These are phyloP conservation scores for Psittacula cyanocephala DNA, from an alignment of 2,113 vertebrate species.

Conservation along the genomic window DNA sequence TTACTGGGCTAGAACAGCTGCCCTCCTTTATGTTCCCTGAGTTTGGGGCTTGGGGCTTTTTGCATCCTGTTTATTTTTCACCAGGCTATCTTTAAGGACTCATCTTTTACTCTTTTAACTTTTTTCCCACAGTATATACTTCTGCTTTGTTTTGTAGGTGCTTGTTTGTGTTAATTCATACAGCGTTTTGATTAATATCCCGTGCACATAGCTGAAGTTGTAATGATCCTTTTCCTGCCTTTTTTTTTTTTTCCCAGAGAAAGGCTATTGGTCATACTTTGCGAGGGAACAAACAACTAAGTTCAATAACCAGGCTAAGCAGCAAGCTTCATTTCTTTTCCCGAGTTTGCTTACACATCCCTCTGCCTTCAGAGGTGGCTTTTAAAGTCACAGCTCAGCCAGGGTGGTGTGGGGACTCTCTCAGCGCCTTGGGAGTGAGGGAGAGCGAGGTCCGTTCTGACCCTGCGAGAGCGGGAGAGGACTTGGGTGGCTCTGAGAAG, in stretches of 20 bases:
- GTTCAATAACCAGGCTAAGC: neutral
- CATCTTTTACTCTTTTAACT: conserved; percentile 11
- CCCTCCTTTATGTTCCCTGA: conserved; percentile 63
- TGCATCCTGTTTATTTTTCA: conserved; percentile 76
- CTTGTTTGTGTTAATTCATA: conserved; percentile 22
- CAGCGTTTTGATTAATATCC: conserved; percentile 36
- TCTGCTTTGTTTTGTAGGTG: neutral
- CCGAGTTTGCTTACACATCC: neutral
- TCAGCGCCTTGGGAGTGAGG: neutral
- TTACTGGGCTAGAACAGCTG: conserved; percentile 77
- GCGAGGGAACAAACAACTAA: neutral
- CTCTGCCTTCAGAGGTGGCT: conserved; percentile 17
- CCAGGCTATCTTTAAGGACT: conserved; percentile 65
- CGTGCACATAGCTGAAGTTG: conserved; percentile 12
- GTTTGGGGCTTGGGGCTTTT: conserved; percentile 69
- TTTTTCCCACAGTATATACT: neutral
- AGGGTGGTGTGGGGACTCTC: conserved; percentile 50
- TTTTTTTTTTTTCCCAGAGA: neutral
- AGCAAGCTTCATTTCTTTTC: conserved; percentile 20
- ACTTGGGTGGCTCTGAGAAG: conserved; percentile 56
- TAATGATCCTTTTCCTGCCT: conserved; percentile 18
- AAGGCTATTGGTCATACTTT: neutral
- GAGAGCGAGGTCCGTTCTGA: conserved; percentile 17
- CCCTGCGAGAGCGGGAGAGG: conserved; percentile 1
- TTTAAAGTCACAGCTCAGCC: conserved; percentile 40